A percentile compares a stretch with the other conserved stretches of the same genome.
Conservation (phyloP, 1,140 invertebrate genomes). For the Drosophila suzukii region DNA sequence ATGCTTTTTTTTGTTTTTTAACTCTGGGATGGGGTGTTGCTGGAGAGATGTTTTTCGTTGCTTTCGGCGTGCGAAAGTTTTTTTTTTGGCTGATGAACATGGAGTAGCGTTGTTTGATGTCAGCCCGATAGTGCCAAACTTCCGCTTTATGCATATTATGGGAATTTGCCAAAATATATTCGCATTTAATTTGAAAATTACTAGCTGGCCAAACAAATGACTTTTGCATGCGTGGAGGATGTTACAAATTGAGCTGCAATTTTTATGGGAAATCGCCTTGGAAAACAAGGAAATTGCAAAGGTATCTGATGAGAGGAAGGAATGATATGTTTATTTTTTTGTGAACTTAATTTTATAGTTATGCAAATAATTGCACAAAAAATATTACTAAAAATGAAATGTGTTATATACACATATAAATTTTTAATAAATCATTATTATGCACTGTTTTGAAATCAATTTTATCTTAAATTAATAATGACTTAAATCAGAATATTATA, state of each 20-base stretch:
- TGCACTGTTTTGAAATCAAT: neutral
- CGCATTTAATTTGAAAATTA: constrained; percentile 4
- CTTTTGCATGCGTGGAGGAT: neutral
- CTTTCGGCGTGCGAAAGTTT: constrained; percentile 66
- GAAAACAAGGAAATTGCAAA: neutral
- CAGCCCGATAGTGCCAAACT: constrained; percentile 24
- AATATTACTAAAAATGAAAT: no score
- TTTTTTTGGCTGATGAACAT: constrained; percentile 31
- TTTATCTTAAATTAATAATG: no score
- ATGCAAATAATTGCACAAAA: no score
- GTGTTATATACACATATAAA: no score
- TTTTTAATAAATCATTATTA: neutral
- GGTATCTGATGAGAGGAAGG: no score
- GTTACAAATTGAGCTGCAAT: neutral
- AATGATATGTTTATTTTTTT: no score
- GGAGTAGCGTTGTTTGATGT: constrained; percentile 27
- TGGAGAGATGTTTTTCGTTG: constrained; percentile 52
- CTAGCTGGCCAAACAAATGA: neutral
- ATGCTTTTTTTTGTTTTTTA: constrained; percentile 1
- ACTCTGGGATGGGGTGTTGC: constrained; percentile 25
- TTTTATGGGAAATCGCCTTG: neutral
- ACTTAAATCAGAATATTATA: no score
- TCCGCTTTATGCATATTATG: constrained; percentile 54
- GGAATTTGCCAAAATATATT: constrained; percentile 26
- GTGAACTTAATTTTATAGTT: no score